Percentiles rank a stretch among this genome's conserved stretches.
These are phyloP conservation scores for Myiopsitta monachus DNA, from an alignment of 2,113 vertebrate species.

Conservation along the genomic window DNA sequence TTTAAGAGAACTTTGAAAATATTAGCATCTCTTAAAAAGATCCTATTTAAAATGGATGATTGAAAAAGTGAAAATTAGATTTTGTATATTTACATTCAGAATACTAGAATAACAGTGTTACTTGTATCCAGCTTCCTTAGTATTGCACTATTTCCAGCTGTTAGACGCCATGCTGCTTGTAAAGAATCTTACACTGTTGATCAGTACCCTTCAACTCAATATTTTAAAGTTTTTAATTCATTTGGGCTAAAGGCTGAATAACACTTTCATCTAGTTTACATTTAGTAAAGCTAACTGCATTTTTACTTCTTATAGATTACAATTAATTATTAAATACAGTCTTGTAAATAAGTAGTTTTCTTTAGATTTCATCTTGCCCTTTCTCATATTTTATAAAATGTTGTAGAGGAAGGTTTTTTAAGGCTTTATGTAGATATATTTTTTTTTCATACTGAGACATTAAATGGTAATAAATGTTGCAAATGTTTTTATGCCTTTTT, in stretches of 20 bases:
- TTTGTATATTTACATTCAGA: neutral
- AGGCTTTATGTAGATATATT: neutral
- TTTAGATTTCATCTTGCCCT: neutral
- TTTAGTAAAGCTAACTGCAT: neutral
- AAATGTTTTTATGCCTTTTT: neutral
- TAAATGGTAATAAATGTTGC: neutral
- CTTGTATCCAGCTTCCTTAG: neutral
- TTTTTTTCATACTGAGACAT: neutral
- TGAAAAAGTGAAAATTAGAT: neutral
- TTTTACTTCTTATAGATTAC: neutral
- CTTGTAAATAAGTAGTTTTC: neutral
- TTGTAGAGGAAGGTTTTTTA: neutral
- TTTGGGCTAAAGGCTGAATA: neutral
- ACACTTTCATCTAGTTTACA: neutral
- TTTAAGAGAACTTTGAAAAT: neutral
- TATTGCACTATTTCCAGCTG: neutral
- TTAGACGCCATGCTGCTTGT: neutral
- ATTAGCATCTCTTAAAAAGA: neutral
- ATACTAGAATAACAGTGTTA: neutral
- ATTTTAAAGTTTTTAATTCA: neutral
- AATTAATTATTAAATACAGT: neutral
- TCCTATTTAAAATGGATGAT: neutral
- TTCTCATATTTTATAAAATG: neutral
- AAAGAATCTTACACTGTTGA: neutral
- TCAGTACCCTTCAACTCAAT: neutral